Evolutionary conservation across 2,113 vertebrate species (phyloP), one percentile per base, ranked within the genome.

Genomic region (Aplodontia rufa): DNA sequence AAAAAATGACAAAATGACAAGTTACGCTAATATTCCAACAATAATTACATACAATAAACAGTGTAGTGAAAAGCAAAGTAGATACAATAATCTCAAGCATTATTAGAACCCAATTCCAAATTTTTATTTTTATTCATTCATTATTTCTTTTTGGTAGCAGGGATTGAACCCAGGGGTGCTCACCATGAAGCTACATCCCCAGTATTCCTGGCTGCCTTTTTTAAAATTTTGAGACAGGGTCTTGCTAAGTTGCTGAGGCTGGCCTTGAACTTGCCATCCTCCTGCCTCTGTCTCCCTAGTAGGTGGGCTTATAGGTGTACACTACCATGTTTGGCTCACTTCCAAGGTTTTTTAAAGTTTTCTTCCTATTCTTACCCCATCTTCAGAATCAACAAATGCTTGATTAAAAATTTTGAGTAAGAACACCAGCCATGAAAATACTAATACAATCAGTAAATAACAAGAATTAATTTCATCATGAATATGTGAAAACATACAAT

Each of bases 341-440:
- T 55, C 28, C 35, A 71, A 5, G 30, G 79, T 37, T 40, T 72
- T 20, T 40, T n/a, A n/a, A 1, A 58, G 53, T 62, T 87, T 93
- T 60, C 22, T 47, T 40, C 16, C 40, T 85, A 49, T 24, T 11
- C 1, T 3, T 92, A n/a, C 79, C 86, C 58, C 6, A 45, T 32
- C 40, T n/a, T 58, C 3, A n/a, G 2, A 76, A 60, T 74, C 26
- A 95, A 92, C 42, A 42, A 91, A 20, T 3, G 35, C 40, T 83
- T 93, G 49, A 37, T 68, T 60, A 26, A 60, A 49, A n/a, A 40
- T 64, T 90, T 84, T 88, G 82, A 93, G 45, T 68, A 94, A 81
- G 84, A 97, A 88, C 5, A 47, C 32, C 28, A 95, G 14, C 26
- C 30, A 14, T 14, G 8, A 55, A 62, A 86, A 92, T 53, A 10